A percentile compares a stretch with the other conserved stretches of the same genome.
Conservation (phyloP, 2,113 vertebrate species). For the Cranoglanis bouderius region DNA sequence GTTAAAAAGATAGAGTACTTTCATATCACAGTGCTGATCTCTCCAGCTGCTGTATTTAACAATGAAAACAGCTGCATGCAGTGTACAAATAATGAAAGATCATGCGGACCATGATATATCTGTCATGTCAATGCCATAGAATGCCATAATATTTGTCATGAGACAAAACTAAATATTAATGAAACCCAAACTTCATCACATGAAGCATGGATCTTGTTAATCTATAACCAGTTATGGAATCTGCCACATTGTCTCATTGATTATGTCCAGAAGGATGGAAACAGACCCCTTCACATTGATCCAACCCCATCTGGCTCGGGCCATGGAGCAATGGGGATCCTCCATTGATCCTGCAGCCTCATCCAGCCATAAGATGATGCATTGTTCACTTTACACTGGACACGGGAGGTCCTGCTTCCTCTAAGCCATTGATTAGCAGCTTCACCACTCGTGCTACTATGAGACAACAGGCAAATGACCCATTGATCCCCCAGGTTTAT, state of each 20-base stretch:
- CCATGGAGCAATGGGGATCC: slow-evolving; percentile 16
- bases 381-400: slow-evolving; percentile 53
- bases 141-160: neutral
- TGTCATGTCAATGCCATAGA: neutral
- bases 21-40: slow-evolving; percentile 7
- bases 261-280: slow-evolving; percentile 1
- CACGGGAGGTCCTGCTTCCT: slow-evolving; percentile 40
- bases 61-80: slow-evolving; percentile 16
- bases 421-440: slow-evolving; percentile 42
- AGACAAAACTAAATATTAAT: neutral
- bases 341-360: slow-evolving; percentile 43
- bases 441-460: slow-evolving; percentile 30
- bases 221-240: slow-evolving; percentile 15
- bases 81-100: slow-evolving; percentile 11
- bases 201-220: neutral
- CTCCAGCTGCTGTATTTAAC: neutral
- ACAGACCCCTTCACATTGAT: slow-evolving; percentile 34
- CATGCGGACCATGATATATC: neutral
- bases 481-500: slow-evolving; percentile 64
- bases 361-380: slow-evolving; percentile 30
- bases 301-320: slow-evolving; percentile 32
- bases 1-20: slow-evolving; percentile 9
- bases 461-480: slow-evolving; percentile 62
- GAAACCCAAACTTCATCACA: neutral
- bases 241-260: slow-evolving; percentile 23